Percentiles rank a stretch among this genome's conserved stretches.
These are phyloP conservation scores for Cataglyphis altisquamis DNA, from an alignment of 2,888 invertebrate genomes.

Conservation along the genomic window DNA sequence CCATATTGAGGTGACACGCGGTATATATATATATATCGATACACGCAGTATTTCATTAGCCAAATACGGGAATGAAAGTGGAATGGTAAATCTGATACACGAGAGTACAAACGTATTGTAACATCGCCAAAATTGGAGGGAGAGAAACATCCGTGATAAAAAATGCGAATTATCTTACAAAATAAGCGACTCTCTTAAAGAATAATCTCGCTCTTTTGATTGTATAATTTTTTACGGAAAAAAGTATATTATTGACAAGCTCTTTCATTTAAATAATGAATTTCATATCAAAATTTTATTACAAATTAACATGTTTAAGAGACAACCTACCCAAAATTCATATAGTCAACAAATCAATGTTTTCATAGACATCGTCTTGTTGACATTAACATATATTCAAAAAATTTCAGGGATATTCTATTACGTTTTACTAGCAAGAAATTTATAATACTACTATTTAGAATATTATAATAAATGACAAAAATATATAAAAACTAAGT, in stretches of 20 bases:
- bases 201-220: neutral
- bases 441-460: neutral
- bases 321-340: neutral
- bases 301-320: neutral
- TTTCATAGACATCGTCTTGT: neutral
- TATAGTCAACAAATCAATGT: neutral
- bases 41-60: constrained; percentile 39
- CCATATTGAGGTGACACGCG: constrained; percentile 30
- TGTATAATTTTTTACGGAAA: neutral
- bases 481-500: neutral
- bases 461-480: neutral
- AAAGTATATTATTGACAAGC: neutral
- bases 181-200: neutral
- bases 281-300: neutral
- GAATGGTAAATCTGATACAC: constrained; percentile 41
- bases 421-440: neutral
- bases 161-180: neutral
- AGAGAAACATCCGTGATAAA: constrained; percentile 16
- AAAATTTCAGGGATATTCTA: neutral
- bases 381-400: neutral
- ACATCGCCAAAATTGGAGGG: constrained; percentile 38
- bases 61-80: constrained; percentile 52
- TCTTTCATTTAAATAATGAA: neutral
- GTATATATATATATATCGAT: neutral
- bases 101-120: neutral